These are phyloP conservation scores for Myotis planiceps DNA, from an alignment of 2,797 vertebrate genomes.

Conservation along the genomic window DNA sequence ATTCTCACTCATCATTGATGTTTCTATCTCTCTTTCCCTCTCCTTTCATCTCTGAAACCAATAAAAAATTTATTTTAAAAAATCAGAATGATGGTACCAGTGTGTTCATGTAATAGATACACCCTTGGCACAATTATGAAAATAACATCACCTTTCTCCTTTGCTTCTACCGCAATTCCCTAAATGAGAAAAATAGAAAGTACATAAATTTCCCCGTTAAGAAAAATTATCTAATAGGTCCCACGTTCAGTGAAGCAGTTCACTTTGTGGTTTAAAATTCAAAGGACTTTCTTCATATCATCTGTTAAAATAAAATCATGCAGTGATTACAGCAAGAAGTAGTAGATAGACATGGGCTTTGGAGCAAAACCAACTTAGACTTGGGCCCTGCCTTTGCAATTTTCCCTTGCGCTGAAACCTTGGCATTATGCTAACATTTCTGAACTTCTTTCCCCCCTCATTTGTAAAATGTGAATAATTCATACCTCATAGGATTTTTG, in stretches of 20 bases:
- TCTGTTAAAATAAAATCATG: slow-evolving; percentile 10
- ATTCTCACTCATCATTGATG: no score
- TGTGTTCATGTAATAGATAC: background rate
- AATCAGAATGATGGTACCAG: background rate
- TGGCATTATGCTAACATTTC: slow-evolving; percentile 34
- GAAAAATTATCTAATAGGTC: background rate
- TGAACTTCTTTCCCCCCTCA: background rate
- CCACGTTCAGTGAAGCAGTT: background rate
- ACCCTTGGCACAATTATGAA: background rate
- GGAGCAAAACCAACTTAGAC: background rate
- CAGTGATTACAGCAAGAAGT: background rate
- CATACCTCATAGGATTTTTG: slow-evolving; percentile 48
- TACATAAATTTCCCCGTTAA: slow-evolving; percentile 33
- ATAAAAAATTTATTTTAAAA: background rate
- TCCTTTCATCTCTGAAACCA: no score
- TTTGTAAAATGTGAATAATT: slow-evolving; percentile 64
- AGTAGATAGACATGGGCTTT: background rate
- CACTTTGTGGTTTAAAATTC: slow-evolving; percentile 38
- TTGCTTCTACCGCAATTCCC: background rate
- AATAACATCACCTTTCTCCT: background rate
- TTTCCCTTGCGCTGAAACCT: slow-evolving; percentile 27
- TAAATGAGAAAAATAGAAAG: slow-evolving; percentile 33
- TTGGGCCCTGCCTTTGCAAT: background rate
- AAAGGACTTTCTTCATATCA: slow-evolving; percentile 22
- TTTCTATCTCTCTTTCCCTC: no score